These are phyloP conservation scores for Poeciliopsis paucimaculata DNA, from an alignment of 2,797 vertebrate genomes.

Conservation along the genomic window DNA sequence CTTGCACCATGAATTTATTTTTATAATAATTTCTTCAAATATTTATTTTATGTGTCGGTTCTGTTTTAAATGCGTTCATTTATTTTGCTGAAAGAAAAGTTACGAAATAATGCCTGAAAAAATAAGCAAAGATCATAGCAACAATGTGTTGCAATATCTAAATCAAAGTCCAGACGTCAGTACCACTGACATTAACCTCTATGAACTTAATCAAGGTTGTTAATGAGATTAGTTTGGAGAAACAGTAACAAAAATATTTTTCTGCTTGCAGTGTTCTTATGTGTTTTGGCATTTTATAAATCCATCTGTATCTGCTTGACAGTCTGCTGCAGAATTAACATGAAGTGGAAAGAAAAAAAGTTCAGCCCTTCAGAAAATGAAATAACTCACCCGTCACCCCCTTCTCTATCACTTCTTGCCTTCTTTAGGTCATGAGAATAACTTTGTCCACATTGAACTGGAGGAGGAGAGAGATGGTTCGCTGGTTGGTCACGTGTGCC, in stretches of 20 bases:
- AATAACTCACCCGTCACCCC: neutral
- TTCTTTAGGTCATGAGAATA: conserved; percentile 94
- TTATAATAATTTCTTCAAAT: neutral
- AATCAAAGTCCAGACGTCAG: neutral
- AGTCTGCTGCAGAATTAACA: neutral
- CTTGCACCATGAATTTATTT: neutral
- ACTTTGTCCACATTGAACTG: conserved; percentile 97
- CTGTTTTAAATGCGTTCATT: neutral
- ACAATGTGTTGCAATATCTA: neutral
- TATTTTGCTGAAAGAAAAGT: neutral
- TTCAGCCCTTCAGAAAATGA: neutral
- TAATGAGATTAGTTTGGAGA: neutral
- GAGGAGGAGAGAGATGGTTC: conserved; percentile 98
- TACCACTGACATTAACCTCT: neutral
- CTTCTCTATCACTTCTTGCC: neutral
- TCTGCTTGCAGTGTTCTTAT: neutral
- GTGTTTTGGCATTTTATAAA: neutral
- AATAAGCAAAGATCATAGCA: neutral
- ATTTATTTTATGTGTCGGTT: neutral
- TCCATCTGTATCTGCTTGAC: neutral
- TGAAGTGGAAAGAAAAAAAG: neutral
- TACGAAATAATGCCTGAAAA: neutral
- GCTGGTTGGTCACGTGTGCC: conserved; percentile 98
- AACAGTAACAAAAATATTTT: neutral
- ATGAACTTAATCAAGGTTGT: neutral